Evolutionary conservation across 1,140 invertebrate species (phyloP).

Genomic region (Lepidurus couesii): DNA sequence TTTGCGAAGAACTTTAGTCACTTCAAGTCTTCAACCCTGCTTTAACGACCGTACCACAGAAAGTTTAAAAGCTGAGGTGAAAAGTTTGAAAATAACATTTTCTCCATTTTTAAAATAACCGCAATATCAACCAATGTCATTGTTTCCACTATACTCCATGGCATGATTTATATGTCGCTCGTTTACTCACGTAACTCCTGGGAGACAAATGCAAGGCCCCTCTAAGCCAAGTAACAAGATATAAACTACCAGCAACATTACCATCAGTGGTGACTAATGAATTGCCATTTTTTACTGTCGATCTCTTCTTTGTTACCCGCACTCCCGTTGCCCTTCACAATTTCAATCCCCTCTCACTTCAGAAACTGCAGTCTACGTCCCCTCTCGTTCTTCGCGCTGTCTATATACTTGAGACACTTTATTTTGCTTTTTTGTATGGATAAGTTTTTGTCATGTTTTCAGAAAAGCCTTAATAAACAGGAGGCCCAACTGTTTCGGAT

Average conservation of each 20-base stretch:
- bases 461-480: constrained; percentile 2
- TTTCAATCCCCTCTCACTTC: constrained; percentile 4
- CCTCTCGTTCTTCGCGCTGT: not conserved
- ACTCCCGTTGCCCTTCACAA: constrained; percentile 1
- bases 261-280: constrained; percentile 2
- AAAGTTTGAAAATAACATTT: no score
- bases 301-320: not conserved
- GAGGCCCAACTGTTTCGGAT: constrained; percentile 20
- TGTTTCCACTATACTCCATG: not conserved
- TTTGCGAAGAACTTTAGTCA: not conserved
- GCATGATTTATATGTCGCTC: not conserved
- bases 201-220: not conserved
- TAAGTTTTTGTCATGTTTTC: not conserved
- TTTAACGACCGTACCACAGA: not conserved
- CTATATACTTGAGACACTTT: constrained; percentile 7
- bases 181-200: not conserved
- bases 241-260: not conserved
- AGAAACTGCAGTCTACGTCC: not conserved
- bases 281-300: constrained; percentile 15
- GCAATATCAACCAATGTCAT: not conserved
- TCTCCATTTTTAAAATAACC: not conserved
- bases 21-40: not conserved
- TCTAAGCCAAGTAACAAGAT: constrained; percentile 8
- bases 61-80: no score
- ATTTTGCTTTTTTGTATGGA: not conserved